These are phyloP conservation scores for Chrysolina oricalcia DNA, from an alignment of 2,888 invertebrate species.

Conservation along the genomic window DNA sequence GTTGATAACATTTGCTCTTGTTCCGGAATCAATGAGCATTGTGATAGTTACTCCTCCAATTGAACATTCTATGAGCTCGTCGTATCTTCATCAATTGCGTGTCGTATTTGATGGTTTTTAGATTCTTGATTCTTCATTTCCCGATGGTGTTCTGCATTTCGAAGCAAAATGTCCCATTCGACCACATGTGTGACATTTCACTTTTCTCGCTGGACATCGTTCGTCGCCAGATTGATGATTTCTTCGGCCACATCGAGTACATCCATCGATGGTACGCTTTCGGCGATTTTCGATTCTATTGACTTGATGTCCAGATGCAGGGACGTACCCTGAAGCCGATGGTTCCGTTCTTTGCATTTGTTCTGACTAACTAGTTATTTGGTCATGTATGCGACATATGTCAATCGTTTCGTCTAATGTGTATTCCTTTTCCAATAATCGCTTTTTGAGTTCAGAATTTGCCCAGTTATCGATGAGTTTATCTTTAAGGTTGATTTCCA, in stretches of 20 bases:
- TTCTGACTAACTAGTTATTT: too few species aligned
- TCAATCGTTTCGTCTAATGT: slow-evolving; percentile 36
- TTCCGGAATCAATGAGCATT: slow-evolving; percentile 36
- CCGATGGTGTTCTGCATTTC: slow-evolving; percentile 32
- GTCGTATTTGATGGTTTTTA: slow-evolving; percentile 4
- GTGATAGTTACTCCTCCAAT: slow-evolving; percentile 28
- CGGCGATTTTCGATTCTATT: slow-evolving; percentile 14
- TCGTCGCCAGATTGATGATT: slow-evolving; percentile 22
- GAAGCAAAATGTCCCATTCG: slow-evolving; percentile 47
- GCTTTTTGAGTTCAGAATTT: slow-evolving; percentile 50
- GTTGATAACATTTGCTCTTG: too few species aligned
- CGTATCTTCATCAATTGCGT: neutral
- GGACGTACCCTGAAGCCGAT: too few species aligned
- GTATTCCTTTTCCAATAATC: too few species aligned
- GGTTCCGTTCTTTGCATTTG: too few species aligned
- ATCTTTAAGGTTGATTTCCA: slow-evolving; percentile 49
- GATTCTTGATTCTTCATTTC: neutral
- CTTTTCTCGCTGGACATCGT: slow-evolving; percentile 20
- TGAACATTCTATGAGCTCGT: slow-evolving; percentile 4
- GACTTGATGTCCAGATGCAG: too few species aligned
- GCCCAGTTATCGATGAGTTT: slow-evolving; percentile 45
- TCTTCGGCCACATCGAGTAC: slow-evolving; percentile 30
- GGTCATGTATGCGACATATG: too few species aligned
- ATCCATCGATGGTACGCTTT: slow-evolving; percentile 23
- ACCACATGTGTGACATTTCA: slow-evolving; percentile 42